Evolutionary conservation across 2,888 invertebrate species (phyloP).

Genomic region (Stegophylla sp.): DNA sequence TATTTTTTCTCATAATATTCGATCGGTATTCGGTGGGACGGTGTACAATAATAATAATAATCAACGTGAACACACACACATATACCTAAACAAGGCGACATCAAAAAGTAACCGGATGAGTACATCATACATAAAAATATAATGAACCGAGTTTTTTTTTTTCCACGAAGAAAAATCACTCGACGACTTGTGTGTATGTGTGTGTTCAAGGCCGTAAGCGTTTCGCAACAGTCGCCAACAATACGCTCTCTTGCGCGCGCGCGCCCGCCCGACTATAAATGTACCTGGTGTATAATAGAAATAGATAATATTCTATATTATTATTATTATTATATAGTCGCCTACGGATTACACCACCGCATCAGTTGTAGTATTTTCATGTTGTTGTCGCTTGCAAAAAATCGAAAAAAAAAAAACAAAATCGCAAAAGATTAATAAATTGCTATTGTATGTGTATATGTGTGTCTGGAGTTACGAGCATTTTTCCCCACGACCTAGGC

Average conservation of each 20-base stretch:
- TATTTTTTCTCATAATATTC: not conserved
- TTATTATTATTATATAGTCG: too few species aligned
- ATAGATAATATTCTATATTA: too few species aligned
- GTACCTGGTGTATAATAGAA: constrained; percentile 17
- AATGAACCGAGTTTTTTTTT: constrained; percentile 16
- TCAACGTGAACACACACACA: not conserved
- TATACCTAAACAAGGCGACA: constrained; percentile 17
- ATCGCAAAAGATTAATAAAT: too few species aligned
- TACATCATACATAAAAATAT: constrained; percentile 3
- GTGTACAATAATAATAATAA: not conserved
- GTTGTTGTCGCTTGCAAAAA: not conserved
- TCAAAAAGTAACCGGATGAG: constrained; percentile 31
- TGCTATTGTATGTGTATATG: not conserved
- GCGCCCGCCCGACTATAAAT: not conserved
- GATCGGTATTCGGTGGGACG: not conserved
- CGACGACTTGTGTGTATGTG: not conserved
- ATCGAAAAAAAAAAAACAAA: too few species aligned
- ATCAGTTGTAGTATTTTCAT: too few species aligned
- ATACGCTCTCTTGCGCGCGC: not conserved
- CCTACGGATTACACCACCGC: not conserved
- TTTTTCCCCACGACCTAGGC: constrained; percentile 38
- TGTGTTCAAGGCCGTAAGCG: constrained; percentile 44
- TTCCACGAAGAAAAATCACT: constrained; percentile 42
- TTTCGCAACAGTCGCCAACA: constrained; percentile 40
- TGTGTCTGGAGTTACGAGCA: not conserved